Conservation (phyloP, 2,113 vertebrate genomes). For the Elachura formosa region DNA sequence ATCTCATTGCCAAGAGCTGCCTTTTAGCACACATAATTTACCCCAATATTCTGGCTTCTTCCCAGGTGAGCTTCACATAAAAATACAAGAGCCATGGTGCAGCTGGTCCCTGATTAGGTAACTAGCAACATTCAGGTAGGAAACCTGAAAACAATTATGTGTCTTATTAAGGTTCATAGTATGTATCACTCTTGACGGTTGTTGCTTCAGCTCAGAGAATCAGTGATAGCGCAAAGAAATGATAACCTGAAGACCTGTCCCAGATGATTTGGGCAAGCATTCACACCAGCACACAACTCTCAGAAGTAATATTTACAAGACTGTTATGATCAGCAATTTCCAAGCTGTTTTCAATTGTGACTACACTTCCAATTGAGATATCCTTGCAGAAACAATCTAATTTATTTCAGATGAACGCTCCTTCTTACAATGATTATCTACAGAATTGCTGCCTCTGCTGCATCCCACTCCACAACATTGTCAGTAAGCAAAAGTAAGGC, state of each 20-base stretch:
- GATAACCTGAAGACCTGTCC: not conserved
- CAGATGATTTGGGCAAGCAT: not conserved
- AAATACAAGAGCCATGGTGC: not conserved
- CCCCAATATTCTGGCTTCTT: not conserved
- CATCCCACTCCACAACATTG: not conserved
- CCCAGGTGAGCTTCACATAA: not conserved
- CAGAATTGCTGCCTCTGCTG: not conserved
- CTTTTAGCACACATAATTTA: conserved; percentile 13
- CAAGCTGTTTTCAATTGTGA: conserved; percentile 29
- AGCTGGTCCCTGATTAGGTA: not conserved
- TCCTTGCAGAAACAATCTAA: conserved; percentile 31
- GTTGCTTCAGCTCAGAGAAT: not conserved
- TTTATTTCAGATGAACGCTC: conserved; percentile 26
- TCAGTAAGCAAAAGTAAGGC: not conserved
- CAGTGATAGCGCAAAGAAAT: not conserved
- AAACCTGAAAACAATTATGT: not conserved
- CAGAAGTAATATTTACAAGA: not conserved
- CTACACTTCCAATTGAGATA: conserved; percentile 28
- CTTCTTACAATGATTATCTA: not conserved
- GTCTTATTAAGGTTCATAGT: not conserved
- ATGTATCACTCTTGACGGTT: not conserved
- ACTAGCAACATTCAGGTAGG: not conserved
- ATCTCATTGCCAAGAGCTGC: not conserved
- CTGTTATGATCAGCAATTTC: not conserved
- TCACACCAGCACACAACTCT: not conserved